phyloP scores from a whole-genome alignment of 2,113 vertebrate genomes.

The Phalacrocorax carbo region DNA sequence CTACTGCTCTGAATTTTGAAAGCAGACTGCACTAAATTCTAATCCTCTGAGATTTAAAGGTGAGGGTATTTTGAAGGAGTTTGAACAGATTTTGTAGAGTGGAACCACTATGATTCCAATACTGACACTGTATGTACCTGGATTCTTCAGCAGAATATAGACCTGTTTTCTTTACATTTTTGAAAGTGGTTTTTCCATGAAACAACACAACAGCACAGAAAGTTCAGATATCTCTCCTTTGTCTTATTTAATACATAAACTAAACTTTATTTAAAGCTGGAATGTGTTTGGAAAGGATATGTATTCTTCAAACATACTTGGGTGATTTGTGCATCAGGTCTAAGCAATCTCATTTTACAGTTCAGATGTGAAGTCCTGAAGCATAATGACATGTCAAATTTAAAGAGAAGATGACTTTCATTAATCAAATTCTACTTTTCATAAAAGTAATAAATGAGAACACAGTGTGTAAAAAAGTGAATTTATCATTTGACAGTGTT shows the following conservation, averaged over 20 bases:
- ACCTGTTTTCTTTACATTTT: background rate
- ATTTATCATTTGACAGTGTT: background rate
- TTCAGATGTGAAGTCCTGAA: background rate
- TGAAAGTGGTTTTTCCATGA: background rate
- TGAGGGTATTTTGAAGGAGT: background rate
- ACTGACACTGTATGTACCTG: background rate
- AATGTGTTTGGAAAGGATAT: background rate
- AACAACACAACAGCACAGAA: background rate
- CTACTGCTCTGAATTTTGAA: background rate
- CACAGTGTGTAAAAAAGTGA: background rate
- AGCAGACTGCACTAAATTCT: background rate
- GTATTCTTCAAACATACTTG: background rate
- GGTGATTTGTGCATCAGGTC: background rate
- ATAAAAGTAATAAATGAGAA: background rate
- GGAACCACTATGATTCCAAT: background rate
- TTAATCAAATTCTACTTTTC: conserved; percentile 15
- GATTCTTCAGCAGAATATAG: background rate
- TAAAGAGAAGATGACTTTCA: background rate
- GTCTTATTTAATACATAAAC: background rate
- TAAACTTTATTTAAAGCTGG: background rate
- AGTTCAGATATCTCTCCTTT: background rate
- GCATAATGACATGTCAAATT: background rate
- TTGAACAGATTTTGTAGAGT: background rate
- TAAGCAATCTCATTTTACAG: background rate
- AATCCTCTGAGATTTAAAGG: background rate